Percentiles rank a stretch among this genome's conserved stretches.
Conservation (phyloP, 2,888 invertebrate genomes). For the Abrostola tripartita region DNA sequence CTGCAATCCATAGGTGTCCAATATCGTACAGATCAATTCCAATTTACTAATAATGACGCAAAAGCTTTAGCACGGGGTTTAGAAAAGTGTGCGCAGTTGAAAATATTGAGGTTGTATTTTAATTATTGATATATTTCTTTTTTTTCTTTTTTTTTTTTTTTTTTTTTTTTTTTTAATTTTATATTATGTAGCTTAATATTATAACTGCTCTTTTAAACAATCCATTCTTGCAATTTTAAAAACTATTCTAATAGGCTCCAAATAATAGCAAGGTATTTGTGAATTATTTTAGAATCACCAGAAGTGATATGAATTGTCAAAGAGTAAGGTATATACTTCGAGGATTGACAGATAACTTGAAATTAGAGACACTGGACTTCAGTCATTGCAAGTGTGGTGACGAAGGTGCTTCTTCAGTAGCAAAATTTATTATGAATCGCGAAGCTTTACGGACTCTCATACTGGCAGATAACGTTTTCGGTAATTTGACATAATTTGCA, state of each 20-base stretch:
- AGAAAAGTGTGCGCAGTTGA: constrained; percentile 78
- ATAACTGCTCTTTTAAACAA: no score
- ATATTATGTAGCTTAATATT: no score
- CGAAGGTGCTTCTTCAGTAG: constrained; percentile 89
- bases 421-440: constrained; percentile 86
- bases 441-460: constrained; percentile 81
- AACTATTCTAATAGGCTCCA: not conserved
- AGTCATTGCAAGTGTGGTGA: constrained; percentile 90
- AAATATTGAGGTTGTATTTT: constrained; percentile 70
- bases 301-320: constrained; percentile 83
- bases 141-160: no score
- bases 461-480: constrained; percentile 87
- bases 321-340: constrained; percentile 81
- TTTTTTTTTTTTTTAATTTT: no score
- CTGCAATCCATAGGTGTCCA: constrained; percentile 73
- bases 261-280: constrained; percentile 2
- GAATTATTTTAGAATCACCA: constrained; percentile 74
- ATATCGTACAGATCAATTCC: constrained; percentile 83
- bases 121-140: no score
- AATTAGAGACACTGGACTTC: constrained; percentile 89
- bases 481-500: constrained; percentile 65
- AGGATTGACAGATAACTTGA: constrained; percentile 74
- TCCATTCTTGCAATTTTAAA: no score
- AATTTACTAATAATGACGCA: constrained; percentile 84
- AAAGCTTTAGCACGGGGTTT: constrained; percentile 80